Evolutionary conservation across 2,888 invertebrate species (phyloP).

Genomic region (Gymnocheta viridis): DNA sequence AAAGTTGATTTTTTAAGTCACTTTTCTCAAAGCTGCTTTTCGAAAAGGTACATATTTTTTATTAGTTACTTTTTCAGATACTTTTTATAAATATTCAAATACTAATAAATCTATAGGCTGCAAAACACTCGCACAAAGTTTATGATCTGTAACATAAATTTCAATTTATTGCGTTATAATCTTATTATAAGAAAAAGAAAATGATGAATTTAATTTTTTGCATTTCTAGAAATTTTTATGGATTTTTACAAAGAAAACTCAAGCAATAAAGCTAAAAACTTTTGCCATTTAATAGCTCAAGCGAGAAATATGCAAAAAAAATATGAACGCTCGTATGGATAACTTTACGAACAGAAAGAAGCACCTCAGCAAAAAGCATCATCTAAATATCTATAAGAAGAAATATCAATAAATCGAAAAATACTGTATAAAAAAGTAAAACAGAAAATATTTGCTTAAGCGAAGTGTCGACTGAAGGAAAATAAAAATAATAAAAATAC

Average conservation of each 20-base stretch:
- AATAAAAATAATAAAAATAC: not conserved
- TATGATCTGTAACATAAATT: conserved; percentile 22
- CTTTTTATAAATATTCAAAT: not conserved
- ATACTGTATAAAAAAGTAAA: not conserved
- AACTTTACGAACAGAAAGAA: not conserved
- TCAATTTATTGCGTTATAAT: conserved; percentile 3
- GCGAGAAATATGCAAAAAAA: conserved; percentile 44
- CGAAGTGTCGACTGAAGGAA: not conserved
- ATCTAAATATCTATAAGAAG: not conserved
- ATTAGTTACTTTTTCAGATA: too few species aligned
- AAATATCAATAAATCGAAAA: conserved; percentile 39
- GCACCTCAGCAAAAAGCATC: not conserved
- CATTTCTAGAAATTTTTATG: conserved; percentile 1
- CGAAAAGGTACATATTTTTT: too few species aligned
- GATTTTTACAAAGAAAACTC: conserved; percentile 3
- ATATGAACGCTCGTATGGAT: not conserved
- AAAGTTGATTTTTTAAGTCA: too few species aligned
- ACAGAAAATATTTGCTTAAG: conserved; percentile 15
- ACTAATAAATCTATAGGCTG: not conserved
- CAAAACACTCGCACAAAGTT: not conserved
- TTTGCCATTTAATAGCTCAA: conserved; percentile 57
- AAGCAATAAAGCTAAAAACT: not conserved
- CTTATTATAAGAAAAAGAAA: not conserved
- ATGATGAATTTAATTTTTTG: not conserved
- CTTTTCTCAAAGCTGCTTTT: too few species aligned